These are phyloP conservation scores for Varecia variegata DNA, from an alignment of 2,797 vertebrate genomes.

Conservation along the genomic window DNA sequence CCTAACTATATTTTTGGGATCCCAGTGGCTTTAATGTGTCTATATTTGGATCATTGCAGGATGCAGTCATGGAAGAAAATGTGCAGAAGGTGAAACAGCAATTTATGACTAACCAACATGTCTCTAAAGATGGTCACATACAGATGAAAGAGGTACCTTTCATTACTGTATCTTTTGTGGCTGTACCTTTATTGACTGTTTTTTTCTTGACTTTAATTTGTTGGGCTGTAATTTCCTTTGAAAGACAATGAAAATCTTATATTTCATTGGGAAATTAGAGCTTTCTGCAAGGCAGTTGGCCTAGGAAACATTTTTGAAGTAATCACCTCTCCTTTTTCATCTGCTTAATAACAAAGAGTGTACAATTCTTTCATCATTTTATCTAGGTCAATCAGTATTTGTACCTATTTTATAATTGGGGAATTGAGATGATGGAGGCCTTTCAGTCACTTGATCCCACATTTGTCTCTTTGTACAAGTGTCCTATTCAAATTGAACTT, in stretches of 20 bases:
- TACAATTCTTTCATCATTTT: background rate
- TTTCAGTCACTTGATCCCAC: background rate
- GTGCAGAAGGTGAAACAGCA: slow-evolving; percentile 90
- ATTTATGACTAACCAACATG: slow-evolving; percentile 88
- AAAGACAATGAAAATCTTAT: background rate
- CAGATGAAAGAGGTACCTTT: slow-evolving; percentile 93
- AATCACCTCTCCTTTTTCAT: background rate
- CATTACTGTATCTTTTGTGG: background rate
- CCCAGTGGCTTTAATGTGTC: background rate
- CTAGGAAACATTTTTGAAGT: background rate
- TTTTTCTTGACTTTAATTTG: background rate
- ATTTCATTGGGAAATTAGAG: background rate
- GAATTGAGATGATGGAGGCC: background rate
- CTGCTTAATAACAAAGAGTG: background rate
- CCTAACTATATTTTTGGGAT: background rate
- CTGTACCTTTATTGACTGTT: background rate
- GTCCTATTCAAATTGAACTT: background rate
- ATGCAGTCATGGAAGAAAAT: slow-evolving; percentile 86
- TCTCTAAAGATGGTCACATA: slow-evolving; percentile 89
- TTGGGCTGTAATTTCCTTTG: background rate
- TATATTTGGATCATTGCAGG: slow-evolving; percentile 80
- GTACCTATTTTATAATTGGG: background rate
- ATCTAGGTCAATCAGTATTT: background rate
- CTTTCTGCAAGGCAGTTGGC: background rate
- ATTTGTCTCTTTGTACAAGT: background rate